Evolutionary conservation across 2,797 vertebrate genomes (phyloP), one percentile per base, ranked within the genome.

Genomic region (Trematocara caparti): DNA sequence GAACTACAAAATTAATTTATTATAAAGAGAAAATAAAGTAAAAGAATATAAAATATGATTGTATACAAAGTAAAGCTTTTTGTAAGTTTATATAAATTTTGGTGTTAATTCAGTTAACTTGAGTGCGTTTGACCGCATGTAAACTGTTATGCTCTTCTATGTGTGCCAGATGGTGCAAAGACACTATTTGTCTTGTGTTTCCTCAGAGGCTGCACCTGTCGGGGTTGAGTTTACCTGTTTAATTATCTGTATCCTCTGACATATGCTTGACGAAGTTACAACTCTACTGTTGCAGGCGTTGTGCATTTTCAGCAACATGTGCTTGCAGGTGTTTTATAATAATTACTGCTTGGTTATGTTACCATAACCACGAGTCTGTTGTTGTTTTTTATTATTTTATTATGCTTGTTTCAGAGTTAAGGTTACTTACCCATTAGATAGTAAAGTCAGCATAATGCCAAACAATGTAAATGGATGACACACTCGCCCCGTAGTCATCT

Each of bases 161-260:
- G 55, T 64, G 38, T 88, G 87, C 82, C 91, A 90, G 88, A 90
- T 86, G 87, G 85, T 87, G 72, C 77, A 36, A 53, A 90, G 53
- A 86, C 73, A 78, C 66, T 85, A 49, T 91, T 85, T 89, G 77
- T 81, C 84, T 88, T 88, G 86, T 74, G 69, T 86, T 81, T 78
- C 89, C 81, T 90, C 69, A 24, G 83, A 90, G 85, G 83, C 87
- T 80, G 66, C 87, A 92, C 89, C 90, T 92, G 92, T 87, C 86
- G 75, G 53, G 76, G 55, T 62, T 76, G 53, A 57, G 38, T 85
- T 62, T 78, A 78, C 73, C 79, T 88, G 79, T 86, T 86, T 76
- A 50, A 72, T 76, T 82, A 11, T n/a, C 53, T 78, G 17, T 48
- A 47, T 88, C 51, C 73, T 69, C 40, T 75, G 64, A 82, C 80